Conservation (phyloP, 2,113 vertebrate species). For the Thamnophis sirtalis region DNA sequence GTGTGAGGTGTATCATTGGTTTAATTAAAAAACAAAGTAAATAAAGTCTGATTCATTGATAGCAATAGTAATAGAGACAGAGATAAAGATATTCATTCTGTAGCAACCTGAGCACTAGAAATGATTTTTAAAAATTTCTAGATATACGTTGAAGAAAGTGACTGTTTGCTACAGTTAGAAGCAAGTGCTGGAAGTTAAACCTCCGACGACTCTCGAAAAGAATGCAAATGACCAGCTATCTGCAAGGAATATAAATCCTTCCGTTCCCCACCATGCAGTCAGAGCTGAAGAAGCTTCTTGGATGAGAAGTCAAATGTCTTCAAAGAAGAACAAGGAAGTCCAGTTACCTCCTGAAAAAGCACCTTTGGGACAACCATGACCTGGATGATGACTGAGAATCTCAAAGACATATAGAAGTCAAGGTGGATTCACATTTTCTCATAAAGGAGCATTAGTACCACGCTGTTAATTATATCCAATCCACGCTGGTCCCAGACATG, state of each 20-base stretch:
- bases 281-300: too few relatives aligned
- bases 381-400: too few relatives aligned
- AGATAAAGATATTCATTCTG: not conserved
- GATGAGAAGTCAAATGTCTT: too few relatives aligned
- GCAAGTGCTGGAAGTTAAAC: too few relatives aligned
- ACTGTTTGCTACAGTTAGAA: not conserved
- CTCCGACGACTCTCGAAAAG: too few relatives aligned
- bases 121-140: slow-evolving; percentile 34
- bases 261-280: too few relatives aligned
- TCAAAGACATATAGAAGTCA: not conserved
- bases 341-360: too few relatives aligned
- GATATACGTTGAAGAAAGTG: not conserved
- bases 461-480: not conserved
- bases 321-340: too few relatives aligned
- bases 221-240: too few relatives aligned
- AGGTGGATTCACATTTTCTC: not conserved
- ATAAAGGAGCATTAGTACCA: not conserved
- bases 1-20: too few relatives aligned
- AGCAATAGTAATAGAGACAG: not conserved
- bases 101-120: slow-evolving; percentile 47
- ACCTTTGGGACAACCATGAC: too few relatives aligned
- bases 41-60: not conserved
- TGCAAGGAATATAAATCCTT: too few relatives aligned
- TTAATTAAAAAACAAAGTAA: not conserved
- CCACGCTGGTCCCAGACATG: not conserved